phyloP scores from a whole-genome alignment of 1,140 invertebrate genomes.

The Drosophila tsacasi region DNA sequence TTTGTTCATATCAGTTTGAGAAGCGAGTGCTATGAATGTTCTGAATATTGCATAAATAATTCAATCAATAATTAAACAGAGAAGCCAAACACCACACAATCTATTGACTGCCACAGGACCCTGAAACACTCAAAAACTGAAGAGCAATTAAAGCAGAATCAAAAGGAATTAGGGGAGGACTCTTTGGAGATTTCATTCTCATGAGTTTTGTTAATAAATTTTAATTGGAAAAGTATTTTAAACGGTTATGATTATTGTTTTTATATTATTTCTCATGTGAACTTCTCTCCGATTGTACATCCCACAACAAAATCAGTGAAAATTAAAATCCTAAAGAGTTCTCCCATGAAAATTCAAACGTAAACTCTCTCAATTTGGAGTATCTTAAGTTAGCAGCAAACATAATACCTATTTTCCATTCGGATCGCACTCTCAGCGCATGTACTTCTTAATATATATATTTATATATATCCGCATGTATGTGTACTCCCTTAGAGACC shows the following conservation, averaged over 20 bases:
- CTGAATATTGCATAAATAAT: not conserved
- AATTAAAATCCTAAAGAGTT: not conserved
- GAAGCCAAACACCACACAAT: slow-evolving; percentile 45
- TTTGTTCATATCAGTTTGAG: slow-evolving; percentile 73
- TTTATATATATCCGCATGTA: slow-evolving; percentile 23
- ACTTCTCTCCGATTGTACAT: not conserved
- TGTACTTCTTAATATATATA: slow-evolving; percentile 30
- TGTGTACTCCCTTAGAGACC: slow-evolving; percentile 33
- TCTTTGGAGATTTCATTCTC: not conserved
- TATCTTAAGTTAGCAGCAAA: slow-evolving; percentile 43
- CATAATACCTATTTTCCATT: slow-evolving; percentile 44
- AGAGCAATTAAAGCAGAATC: slow-evolving; percentile 61
- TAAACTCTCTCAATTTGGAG: slow-evolving; percentile 27
- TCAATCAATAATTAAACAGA: slow-evolving; percentile 5
- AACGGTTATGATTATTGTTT: not conserved
- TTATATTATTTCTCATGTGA: not conserved
- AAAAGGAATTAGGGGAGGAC: slow-evolving; percentile 3
- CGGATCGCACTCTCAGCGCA: slow-evolving; percentile 28
- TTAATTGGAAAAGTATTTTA: not conserved
- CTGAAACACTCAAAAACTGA: slow-evolving; percentile 21
- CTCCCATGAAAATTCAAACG: not conserved
- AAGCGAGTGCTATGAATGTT: slow-evolving; percentile 24
- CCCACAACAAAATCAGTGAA: not conserved
- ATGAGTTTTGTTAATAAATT: not conserved
- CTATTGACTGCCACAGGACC: slow-evolving; percentile 64